phyloP scores from a whole-genome alignment of 2,888 invertebrate genomes.

The Anoplius nigerrimus region DNA sequence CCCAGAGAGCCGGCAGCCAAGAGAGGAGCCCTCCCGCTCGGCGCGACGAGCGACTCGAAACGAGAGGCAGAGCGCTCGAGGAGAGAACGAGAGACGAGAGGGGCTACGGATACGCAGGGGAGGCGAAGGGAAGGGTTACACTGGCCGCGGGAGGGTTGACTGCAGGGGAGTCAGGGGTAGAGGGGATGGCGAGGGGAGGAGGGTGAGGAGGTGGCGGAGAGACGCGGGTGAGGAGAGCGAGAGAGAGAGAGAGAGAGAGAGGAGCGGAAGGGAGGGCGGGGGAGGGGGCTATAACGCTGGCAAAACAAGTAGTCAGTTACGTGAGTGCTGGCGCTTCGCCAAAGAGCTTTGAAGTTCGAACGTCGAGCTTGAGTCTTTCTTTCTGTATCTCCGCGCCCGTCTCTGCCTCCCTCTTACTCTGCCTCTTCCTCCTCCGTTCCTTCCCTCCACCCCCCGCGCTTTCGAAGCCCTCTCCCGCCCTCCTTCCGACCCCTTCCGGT shows the following conservation, averaged over 20 bases:
- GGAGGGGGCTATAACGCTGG: constrained; percentile 37
- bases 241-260: constrained; percentile 19
- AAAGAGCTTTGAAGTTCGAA: constrained; percentile 60
- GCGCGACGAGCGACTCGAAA: not conserved
- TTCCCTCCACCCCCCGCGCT: not conserved
- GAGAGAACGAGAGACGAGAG: constrained; percentile 46
- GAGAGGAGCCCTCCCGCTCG: too few relatives aligned
- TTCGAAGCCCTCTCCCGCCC: not conserved
- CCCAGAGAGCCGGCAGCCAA: not conserved
- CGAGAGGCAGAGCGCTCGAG: not conserved
- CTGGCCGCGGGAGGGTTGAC: too few relatives aligned
- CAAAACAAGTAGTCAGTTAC: constrained; percentile 64
- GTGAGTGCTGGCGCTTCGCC: constrained; percentile 63
- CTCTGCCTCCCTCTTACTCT: constrained; percentile 6
- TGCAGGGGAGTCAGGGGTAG: too few relatives aligned
- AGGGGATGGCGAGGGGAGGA: not conserved
- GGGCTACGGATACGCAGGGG: not conserved
- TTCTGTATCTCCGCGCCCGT: constrained; percentile 39
- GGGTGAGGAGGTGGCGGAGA: not conserved
- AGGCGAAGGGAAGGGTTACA: not conserved
- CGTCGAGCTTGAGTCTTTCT: constrained; percentile 48
- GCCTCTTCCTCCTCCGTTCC: constrained; percentile 12
- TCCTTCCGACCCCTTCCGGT: not conserved
- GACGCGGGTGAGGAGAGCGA: constrained; percentile 11
- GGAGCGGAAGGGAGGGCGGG: constrained; percentile 16